A percentile compares a stretch with the other conserved stretches of the same genome.
These are phyloP conservation scores for Mercenaria mercenaria DNA, from an alignment of 1,140 invertebrate genomes.

Conservation along the genomic window DNA sequence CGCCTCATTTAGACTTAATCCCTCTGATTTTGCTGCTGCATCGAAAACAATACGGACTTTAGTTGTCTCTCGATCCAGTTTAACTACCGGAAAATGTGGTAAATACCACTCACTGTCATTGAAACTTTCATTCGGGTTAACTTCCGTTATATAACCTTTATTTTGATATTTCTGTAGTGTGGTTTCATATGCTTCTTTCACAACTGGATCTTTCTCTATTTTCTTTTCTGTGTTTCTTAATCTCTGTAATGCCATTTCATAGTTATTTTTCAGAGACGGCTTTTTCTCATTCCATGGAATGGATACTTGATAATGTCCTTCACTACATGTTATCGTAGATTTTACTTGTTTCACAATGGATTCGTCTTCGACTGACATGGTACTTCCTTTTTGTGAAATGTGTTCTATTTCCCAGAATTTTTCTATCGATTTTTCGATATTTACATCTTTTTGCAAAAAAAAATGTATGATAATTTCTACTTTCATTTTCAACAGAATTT, in stretches of 20 bases:
- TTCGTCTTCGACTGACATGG: neutral
- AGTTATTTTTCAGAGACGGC: slow-evolving; percentile 48
- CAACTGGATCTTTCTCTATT: no score
- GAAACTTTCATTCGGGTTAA: slow-evolving; percentile 4
- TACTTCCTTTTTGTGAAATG: slow-evolving; percentile 66
- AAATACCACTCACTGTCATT: no score
- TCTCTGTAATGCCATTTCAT: no score
- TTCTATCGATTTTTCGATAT: neutral
- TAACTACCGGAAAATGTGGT: slow-evolving; percentile 66
- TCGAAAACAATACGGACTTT: slow-evolving; percentile 68
- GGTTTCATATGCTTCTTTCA: no score
- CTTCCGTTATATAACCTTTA: slow-evolving; percentile 66
- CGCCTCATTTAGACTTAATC: slow-evolving; percentile 68
- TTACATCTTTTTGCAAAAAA: neutral
- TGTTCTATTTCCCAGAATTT: slow-evolving; percentile 73
- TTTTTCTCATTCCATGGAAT: slow-evolving; percentile 76
- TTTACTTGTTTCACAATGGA: neutral
- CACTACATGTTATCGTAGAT: slow-evolving; percentile 9
- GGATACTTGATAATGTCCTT: slow-evolving; percentile 58
- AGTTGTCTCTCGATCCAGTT: slow-evolving; percentile 56
- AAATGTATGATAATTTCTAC: neutral
- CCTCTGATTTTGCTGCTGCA: slow-evolving; percentile 58
- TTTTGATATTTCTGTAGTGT: no score
- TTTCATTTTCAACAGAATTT: slow-evolving; percentile 18
- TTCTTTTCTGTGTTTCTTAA: no score